Evolutionary conservation across 2,113 vertebrate species (phyloP), one percentile per base, ranked within the genome.

Genomic region (Lophura nycthemera): DNA sequence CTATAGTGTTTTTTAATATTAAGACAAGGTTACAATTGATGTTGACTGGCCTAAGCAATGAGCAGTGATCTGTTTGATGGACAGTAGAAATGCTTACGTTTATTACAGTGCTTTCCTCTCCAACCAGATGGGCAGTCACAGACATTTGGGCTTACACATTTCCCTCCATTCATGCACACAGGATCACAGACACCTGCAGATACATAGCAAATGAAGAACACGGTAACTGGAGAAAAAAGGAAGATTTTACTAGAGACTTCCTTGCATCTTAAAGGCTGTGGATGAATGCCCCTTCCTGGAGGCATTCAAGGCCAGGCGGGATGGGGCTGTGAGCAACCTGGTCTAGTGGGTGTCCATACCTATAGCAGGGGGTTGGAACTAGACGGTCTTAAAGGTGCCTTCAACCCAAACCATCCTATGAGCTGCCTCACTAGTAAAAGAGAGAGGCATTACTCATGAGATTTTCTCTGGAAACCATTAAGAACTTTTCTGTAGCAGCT

Each of bases 121-220:
- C 97, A 98, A 7, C 97, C 97, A 25, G 97, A 98, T 0, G 97
- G 96, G 85, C 98, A 99, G 94, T 98, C 97, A 7, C 98, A 98
- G 74, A 98, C 87, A 5, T 97, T 96, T 16, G 98, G 98, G 22
- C 73, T 91, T 1, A 98, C 94, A 2, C 98, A 98, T 64, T 96
- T 97, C 32, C 98, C 98, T 36, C 98, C 96, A 1, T 98, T 98
- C 98, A 98, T 93, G 59, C 98, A 98, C 85, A 21, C 63, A 52
- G 98, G 98, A 29, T 98, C 96, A 50, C 98, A 99, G 84, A 99
- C 96, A 96, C 98, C 98, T 98, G 97, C 75, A 84, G 83, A 10
- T 4, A 50, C 38, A 64, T 6, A 77, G 1, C 36, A 65, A 36
- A 83, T 48, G 47, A 27, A 48, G 10, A 86, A 56, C 2, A 1